Percentiles rank a stretch among this genome's conserved stretches.
phyloP scores from a whole-genome alignment of 1,140 invertebrate genomes.

The Macrobrachium nipponense region DNA sequence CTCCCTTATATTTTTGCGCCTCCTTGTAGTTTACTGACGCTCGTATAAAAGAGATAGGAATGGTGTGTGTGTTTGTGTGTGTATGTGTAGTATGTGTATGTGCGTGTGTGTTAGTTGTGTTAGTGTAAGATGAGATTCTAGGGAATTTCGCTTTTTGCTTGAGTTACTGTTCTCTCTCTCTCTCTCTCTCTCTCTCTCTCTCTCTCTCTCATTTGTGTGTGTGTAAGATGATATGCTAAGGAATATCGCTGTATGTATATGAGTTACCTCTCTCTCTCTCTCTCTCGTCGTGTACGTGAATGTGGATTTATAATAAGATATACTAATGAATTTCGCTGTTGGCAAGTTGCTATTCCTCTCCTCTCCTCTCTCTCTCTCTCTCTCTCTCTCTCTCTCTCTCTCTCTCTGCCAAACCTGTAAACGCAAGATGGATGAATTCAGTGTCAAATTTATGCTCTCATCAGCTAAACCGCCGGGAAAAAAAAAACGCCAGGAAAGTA shows the following conservation, averaged over 20 bases:
- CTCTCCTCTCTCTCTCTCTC: conserved; percentile 14
- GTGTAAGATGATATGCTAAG: neutral
- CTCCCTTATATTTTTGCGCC: neutral
- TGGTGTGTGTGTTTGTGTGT: neutral
- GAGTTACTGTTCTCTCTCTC: neutral
- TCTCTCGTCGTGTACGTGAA: neutral
- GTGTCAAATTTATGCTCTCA: too few relatives aligned
- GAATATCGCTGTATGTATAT: neutral
- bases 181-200: conserved; percentile 31
- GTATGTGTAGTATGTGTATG: conserved; percentile 11
- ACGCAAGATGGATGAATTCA: too few relatives aligned
- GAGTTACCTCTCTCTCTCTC: neutral
- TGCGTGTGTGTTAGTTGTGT: conserved; percentile 14
- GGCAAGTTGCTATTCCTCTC: too few relatives aligned
- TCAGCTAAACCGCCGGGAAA: too few relatives aligned
- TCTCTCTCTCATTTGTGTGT: conserved; percentile 24
- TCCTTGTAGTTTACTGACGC: neutral
- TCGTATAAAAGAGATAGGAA: neutral
- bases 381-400: neutral
- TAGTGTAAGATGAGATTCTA: neutral
- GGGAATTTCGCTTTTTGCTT: neutral
- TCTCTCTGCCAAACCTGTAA: too few relatives aligned
- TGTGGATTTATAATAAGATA: neutral
- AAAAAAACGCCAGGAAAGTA: too few relatives aligned
- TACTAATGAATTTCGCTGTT: neutral